Base-by-base conservation (phyloP, 2,797 vertebrate species). In the Sebastes baramenuke region DNA sequence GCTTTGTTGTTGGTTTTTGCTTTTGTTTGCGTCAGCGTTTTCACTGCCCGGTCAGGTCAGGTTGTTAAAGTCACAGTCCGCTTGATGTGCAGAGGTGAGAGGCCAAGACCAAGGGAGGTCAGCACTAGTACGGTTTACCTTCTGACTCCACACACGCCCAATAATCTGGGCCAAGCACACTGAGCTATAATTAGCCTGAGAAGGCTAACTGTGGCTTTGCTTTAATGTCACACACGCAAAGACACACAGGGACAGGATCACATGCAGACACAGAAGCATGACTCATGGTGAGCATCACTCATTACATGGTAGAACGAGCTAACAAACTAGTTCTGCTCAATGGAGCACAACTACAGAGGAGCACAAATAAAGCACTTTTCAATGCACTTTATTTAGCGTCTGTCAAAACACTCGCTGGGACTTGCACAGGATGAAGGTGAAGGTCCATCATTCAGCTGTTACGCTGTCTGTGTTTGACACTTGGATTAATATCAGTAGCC, bases 101-200 rank as follows among this genome's bases (percentile, higher is more conserved):
- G 80, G 81, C 60, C 77, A 73, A 69, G 42, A 89, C 75, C 66
- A 77, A 29, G 58, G 22, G 16, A 81, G 72, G 84, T 72, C 73
- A 82, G 67, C 72, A 49, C 38, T 77, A 72, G 78, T 36, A 67
- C 4, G 38, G 75, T 82, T 86, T 89, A 88, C 73, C 81, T 82
- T 87, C 79, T 92, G 70, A 86, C 82, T 93, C 52, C 67, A 78
- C 80, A 79, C 65, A 87, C 70, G 55, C 82, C 67, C 71, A 88
- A 62, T 90, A 92, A 95, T 94, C 90, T 94, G 84, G 85, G 92
- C 83, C 90, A 93, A 90, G 82, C 82, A 87, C 81, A 77, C 61
- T 72, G 67, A 32, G 79, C 88, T 95, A 92, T 93, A 92, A 90
- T 94, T 93, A 93, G 87, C 81, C 85, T 54, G 77, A 85, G 81